Conservation (phyloP, 2,797 vertebrate species). For the Channallabes apus region DNA sequence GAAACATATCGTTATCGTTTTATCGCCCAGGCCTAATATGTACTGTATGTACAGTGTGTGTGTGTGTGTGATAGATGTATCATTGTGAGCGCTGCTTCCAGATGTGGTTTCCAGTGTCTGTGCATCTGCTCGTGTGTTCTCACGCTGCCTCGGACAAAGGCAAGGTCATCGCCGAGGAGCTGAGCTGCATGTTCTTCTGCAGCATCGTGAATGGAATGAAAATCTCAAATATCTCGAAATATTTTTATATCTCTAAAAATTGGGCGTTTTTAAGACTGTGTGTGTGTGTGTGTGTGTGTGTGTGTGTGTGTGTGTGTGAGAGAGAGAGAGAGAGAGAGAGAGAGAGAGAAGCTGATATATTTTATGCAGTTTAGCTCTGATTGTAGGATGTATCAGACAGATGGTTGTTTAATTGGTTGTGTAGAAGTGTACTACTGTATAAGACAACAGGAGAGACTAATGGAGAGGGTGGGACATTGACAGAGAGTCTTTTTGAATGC, state of each 20-base stretch:
- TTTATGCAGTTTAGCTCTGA: neutral
- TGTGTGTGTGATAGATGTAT: conserved; percentile 15
- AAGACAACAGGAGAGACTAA: conserved; percentile 2
- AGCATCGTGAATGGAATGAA: neutral
- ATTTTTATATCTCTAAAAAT: neutral
- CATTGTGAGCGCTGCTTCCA: neutral
- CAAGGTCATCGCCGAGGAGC: conserved; percentile 6
- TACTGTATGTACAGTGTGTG: too few relatives aligned
- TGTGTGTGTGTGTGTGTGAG: too few relatives aligned
- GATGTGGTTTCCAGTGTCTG: conserved; percentile 4
- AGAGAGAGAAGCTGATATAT: neutral
- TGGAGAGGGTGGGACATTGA: neutral
- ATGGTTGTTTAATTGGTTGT: conserved; percentile 5
- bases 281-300: too few relatives aligned
- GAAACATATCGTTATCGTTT: too few relatives aligned
- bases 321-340: neutral
- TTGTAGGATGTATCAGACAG: neutral
- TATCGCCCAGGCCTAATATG: too few relatives aligned
- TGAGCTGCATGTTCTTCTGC: neutral
- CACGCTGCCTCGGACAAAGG: conserved; percentile 27
- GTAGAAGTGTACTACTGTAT: neutral
- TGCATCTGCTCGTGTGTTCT: conserved; percentile 21
- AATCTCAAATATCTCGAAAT: neutral
- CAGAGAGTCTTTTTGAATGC: conserved; percentile 37
- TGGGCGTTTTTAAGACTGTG: too few relatives aligned